A percentile compares a stretch with the other conserved stretches of the same genome.
Conservation (phyloP, 2,797 vertebrate genomes). For the Pelochelys cantorii region DNA sequence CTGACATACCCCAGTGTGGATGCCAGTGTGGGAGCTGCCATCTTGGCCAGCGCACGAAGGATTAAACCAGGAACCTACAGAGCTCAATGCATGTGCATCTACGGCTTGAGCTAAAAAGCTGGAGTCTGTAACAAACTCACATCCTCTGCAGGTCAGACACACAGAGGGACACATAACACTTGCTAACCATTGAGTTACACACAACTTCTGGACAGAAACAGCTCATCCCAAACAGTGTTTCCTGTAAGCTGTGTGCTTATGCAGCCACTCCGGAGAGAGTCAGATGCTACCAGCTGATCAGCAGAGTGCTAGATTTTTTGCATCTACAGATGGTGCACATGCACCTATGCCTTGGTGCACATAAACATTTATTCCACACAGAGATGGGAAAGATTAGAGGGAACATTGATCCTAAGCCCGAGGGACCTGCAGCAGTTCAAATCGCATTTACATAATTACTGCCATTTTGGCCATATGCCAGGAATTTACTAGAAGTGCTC, state of each 20-base stretch:
- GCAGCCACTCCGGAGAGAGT: too few species aligned
- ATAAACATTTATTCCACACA: too few species aligned
- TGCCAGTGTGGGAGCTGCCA: fast-evolving
- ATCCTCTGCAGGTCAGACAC: not conserved
- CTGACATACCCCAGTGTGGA: not conserved
- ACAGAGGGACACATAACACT: not conserved
- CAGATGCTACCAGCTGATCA: too few species aligned
- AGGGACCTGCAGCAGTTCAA: not conserved
- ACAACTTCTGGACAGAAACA: not conserved
- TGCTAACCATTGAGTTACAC: fast-evolving
- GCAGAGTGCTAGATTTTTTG: too few species aligned
- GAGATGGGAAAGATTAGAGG: too few species aligned
- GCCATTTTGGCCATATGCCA: fast-evolving
- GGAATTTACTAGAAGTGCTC: constrained; percentile 10
- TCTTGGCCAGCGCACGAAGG: not conserved
- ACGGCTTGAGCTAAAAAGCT: not conserved
- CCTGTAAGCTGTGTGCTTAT: too few species aligned
- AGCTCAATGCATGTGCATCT: fast-evolving
- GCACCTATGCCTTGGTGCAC: too few species aligned
- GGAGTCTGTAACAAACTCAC: not conserved
- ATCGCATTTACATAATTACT: fast-evolving
- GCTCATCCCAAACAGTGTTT: not conserved
- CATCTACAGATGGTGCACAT: too few species aligned
- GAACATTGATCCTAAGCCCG: not conserved
- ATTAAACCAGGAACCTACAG: not conserved